phyloP scores from a whole-genome alignment of 1,140 invertebrate species.

The Anoplolepis gracilipes region DNA sequence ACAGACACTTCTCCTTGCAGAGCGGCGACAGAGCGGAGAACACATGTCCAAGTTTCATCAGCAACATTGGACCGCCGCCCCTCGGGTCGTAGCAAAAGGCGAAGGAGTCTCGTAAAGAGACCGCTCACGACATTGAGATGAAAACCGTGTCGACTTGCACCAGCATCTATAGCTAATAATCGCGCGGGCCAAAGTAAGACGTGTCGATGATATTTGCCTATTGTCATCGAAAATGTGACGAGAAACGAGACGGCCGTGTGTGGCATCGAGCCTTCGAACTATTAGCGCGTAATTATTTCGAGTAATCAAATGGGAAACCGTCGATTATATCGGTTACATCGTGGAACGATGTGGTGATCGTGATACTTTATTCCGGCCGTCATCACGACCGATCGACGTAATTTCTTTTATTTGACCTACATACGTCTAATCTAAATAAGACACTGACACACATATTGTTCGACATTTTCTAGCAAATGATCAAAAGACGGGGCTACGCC shows the following conservation, averaged over 20 bases:
- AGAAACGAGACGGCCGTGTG: background rate
- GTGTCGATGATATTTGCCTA: background rate
- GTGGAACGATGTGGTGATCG: background rate
- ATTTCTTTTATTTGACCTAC: background rate
- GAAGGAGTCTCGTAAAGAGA: slow-evolving; percentile 71
- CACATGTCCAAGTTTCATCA: slow-evolving; percentile 84
- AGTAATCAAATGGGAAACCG: background rate
- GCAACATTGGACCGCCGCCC: slow-evolving; percentile 81
- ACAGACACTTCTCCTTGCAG: slow-evolving; percentile 89
- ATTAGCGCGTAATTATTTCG: background rate
- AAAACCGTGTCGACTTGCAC: slow-evolving; percentile 77
- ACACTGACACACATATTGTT: background rate
- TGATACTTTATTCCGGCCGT: slow-evolving; percentile 7
- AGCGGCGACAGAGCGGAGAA: slow-evolving; percentile 82
- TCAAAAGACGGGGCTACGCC: background rate
- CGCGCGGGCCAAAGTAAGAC: slow-evolving; percentile 17
- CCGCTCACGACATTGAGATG: slow-evolving; percentile 78
- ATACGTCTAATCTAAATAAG: background rate
- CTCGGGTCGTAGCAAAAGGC: slow-evolving; percentile 84
- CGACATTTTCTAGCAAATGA: slow-evolving; percentile 9
- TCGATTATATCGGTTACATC: background rate
- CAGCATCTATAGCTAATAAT: slow-evolving; percentile 76
- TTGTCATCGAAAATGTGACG: background rate
- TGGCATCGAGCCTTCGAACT: background rate
- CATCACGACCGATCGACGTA: background rate